Evolutionary conservation across 2,888 invertebrate genomes (phyloP).

Genomic region (Latrodectus elegans): DNA sequence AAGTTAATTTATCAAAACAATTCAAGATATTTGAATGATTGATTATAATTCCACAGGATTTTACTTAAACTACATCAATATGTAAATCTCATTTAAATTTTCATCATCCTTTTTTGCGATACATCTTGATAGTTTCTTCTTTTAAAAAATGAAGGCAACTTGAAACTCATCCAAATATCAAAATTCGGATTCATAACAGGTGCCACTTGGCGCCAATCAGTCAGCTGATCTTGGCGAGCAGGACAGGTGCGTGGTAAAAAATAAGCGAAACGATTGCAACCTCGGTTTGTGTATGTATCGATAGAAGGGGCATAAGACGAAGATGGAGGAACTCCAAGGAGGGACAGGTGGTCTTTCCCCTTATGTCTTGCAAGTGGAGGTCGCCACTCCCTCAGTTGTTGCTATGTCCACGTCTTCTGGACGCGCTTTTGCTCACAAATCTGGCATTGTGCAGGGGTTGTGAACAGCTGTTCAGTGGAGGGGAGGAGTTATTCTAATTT

Average conservation of each 20-base stretch:
- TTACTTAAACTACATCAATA: too few species aligned
- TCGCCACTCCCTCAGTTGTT: slow-evolving; percentile 48
- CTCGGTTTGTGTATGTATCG: slow-evolving; percentile 24
- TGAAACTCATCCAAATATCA: background rate
- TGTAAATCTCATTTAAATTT: too few species aligned
- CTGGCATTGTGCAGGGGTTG: slow-evolving; percentile 17
- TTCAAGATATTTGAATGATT: too few species aligned
- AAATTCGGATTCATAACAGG: slow-evolving; percentile 6
- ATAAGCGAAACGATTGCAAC: slow-evolving; percentile 25
- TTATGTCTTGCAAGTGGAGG: background rate
- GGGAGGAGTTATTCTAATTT: too few species aligned
- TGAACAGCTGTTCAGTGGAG: background rate
- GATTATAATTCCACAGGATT: too few species aligned
- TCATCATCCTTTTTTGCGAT: too few species aligned
- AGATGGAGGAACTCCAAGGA: slow-evolving; percentile 30
- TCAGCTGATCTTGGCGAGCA: slow-evolving; percentile 35
- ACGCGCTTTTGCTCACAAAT: slow-evolving; percentile 3
- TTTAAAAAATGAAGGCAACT: too few species aligned
- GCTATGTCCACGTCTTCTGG: slow-evolving; percentile 45
- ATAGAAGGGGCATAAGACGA: slow-evolving; percentile 30
- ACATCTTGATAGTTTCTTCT: too few species aligned
- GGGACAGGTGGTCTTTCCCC: slow-evolving; percentile 52
- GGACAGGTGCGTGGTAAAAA: slow-evolving; percentile 45
- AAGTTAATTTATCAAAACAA: too few species aligned
- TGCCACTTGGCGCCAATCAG: slow-evolving; percentile 16